phyloP scores from a whole-genome alignment of 2,797 vertebrate genomes.

The Mergus octosetaceus region DNA sequence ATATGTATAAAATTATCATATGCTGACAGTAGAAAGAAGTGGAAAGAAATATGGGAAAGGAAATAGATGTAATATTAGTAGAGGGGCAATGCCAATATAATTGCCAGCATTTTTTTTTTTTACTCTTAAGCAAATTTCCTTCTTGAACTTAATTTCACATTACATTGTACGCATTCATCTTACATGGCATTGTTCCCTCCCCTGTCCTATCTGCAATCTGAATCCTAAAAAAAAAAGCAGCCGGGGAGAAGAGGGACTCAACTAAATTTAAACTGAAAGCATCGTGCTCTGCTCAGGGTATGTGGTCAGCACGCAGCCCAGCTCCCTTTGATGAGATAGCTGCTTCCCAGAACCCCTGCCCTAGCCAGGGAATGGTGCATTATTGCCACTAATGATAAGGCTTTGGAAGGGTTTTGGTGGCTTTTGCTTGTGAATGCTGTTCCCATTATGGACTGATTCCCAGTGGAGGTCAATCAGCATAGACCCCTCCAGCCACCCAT shows the following conservation, averaged over 20 bases:
- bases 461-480: no score
- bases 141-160: background rate
- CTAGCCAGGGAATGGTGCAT: background rate
- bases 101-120: background rate
- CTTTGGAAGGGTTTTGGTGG: background rate
- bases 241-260: background rate
- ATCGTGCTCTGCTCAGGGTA: background rate
- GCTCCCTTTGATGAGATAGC: background rate
- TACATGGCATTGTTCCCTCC: background rate
- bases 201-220: background rate
- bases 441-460: background rate
- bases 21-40: background rate
- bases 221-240: background rate
- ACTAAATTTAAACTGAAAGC: background rate
- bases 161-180: background rate
- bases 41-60: background rate
- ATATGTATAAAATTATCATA: background rate
- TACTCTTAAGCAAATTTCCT: background rate
- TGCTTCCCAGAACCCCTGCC: background rate
- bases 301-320: background rate
- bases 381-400: background rate
- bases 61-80: background rate
- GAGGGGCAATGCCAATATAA: background rate
- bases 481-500: background rate
- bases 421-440: background rate